Base-by-base conservation (phyloP, 2,113 vertebrate species). In the Corythornis madagascariensis region DNA sequence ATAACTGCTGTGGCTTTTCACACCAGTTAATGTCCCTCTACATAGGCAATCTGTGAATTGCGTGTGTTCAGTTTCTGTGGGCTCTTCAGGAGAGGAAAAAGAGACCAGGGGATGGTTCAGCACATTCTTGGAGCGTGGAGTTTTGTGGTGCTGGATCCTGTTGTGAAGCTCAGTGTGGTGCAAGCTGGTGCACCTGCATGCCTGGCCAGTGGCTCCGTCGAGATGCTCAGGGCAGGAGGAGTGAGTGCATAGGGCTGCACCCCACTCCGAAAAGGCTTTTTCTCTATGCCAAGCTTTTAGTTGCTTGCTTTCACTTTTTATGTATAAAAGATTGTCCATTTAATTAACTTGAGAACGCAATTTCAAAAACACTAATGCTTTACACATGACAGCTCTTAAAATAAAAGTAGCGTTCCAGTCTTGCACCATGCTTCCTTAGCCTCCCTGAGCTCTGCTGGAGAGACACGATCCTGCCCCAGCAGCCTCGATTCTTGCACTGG, bases 311-410 rank as follows among this genome's bases (percentile, higher is more conserved):
- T 97, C 97, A 97, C 97, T 98, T 98, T 96, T 97, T 98, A 97
- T 98, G 97, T 96, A 95, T 97, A 97, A 98, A 97, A 98, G 97
- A 98, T 98, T 96, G 97, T 98, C 98, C 97, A 96, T 98, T 98
- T 98, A 98, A 98, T 98, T 98, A 98, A 98, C 97, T 98, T 38
- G 90, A 97, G 97, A 97, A 98, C 97, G 98, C 98, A 97, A 97
- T 98, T 98, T 98, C 97, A 97, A 97, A 98, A 98, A 94, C 96
- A 79, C 97, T 98, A 98, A 98, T 97, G 97, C 97, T 98, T 98
- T 98, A 97, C 98, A 98, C 98, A 98, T 98, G 97, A 97, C 91
- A 85, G 97, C 98, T 97, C 97, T 98, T 98, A 97, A 98, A 98
- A 97, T 97, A 98, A 97, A 96, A 98, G 97, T 95, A 93, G 95